Evolutionary conservation across 2,797 vertebrate species (phyloP), one percentile per base, ranked within the genome.

Genomic region (Sebastes cheni): DNA sequence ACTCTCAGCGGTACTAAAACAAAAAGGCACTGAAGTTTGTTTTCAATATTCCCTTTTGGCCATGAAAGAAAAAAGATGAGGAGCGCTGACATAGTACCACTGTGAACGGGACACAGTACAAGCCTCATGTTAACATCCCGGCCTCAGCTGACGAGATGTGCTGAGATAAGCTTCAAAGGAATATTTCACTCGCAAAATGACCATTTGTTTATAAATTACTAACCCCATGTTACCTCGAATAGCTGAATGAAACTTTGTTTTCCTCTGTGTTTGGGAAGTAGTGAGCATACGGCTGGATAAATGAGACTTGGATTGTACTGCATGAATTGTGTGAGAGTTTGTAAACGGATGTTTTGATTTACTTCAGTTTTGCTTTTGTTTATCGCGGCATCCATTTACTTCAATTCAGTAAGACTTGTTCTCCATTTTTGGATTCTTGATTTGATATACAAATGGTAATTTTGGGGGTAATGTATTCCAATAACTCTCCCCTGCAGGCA

Each of bases 71-170:
- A 50, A 62, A 20, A 42, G 14, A 1, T 3, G 5, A 62, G 8
- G 16, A 6, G 50, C 8, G n/a, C 12, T 73, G n/a, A 52, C 2
- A 46, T 64, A 16, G 39, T 42, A 20, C 62, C 62, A 50, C 18
- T 39, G 34, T 22, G 59, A 82, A 27, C 4, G 27, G 22, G n/a
- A 32, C 64, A 74, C 67, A 80, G 60, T 65, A 13, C 55, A 67
- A 39, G 55, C 58, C 39, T 80, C 52, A 65, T 72, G 59, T 80
- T 80, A 5, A 10, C 16, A 55, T 25, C 25, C 8, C 10, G 10
- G 16, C 27, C 59, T 75, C 84, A 83, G 81, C 76, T 88, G 79
- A 86, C 72, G 39, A 62, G 61, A 56, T 32, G 13, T 30, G 14
- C 36, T 27, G 50, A 62, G 61, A 56, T 32, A 9, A 36, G 14